A percentile compares a stretch with the other conserved stretches of the same genome.
Evolutionary conservation across 2,797 vertebrate species (phyloP).

Genomic region (Podarcis lilfordi): DNA sequence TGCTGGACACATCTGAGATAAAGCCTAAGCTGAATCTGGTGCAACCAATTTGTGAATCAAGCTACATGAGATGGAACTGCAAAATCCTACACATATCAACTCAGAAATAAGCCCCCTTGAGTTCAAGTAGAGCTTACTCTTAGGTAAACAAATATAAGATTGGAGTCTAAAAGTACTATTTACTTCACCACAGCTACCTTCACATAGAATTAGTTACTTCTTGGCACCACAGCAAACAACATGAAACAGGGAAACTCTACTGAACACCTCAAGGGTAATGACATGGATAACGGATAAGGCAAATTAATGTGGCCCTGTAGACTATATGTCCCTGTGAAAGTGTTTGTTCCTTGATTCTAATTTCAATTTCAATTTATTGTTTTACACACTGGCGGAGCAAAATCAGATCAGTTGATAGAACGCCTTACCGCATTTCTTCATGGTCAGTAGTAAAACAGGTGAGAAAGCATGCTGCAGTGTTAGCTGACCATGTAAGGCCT

Average conservation of each 20-base stretch:
- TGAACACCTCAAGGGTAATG: slow-evolving; percentile 41
- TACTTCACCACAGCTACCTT: slow-evolving; percentile 46
- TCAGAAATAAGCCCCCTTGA: too few relatives aligned
- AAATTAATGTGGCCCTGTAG: slow-evolving; percentile 52
- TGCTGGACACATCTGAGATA: not conserved
- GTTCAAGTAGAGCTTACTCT: too few relatives aligned
- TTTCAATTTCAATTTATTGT: slow-evolving; percentile 58
- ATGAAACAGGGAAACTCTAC: not conserved
- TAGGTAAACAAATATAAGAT: too few relatives aligned
- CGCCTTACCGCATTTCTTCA: slow-evolving; percentile 27
- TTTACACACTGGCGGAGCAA: slow-evolving; percentile 53
- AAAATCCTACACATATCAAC: too few relatives aligned
- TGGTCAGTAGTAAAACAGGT: slow-evolving; percentile 34
- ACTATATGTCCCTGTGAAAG: slow-evolving; percentile 49
- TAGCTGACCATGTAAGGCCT: slow-evolving; percentile 28
- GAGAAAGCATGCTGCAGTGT: not conserved
- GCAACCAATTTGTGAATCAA: not conserved
- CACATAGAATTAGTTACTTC: slow-evolving; percentile 38
- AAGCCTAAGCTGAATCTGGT: not conserved
- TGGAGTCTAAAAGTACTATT: slow-evolving; percentile 10
- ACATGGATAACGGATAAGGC: slow-evolving; percentile 38
- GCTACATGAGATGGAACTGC: slow-evolving; percentile 53
- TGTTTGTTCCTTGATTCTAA: slow-evolving; percentile 11
- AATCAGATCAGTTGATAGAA: slow-evolving; percentile 55
- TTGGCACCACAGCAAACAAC: slow-evolving; percentile 59